phyloP scores from a whole-genome alignment of 2,888 invertebrate species.

The Gari tellinella region DNA sequence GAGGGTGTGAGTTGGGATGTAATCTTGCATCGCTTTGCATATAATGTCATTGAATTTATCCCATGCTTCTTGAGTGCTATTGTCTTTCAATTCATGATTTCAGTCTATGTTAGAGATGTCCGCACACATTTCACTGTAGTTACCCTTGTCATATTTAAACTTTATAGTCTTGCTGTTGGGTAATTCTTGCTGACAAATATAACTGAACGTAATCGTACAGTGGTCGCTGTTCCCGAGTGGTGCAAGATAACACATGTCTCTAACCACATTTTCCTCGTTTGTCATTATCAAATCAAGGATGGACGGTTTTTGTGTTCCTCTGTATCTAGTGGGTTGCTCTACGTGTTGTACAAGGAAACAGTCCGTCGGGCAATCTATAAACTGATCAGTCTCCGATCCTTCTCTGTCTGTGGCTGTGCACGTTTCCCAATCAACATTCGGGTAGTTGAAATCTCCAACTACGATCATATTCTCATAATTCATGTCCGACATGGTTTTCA shows the following conservation, averaged over 20 bases:
- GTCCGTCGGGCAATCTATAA: neutral
- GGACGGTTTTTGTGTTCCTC: conserved; percentile 3
- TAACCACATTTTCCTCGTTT: conserved; percentile 3
- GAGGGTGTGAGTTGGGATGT: too few relatives aligned
- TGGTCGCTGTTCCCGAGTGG: conserved; percentile 3
- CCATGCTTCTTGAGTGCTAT: too few relatives aligned
- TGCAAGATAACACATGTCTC: neutral
- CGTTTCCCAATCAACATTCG: conserved; percentile 6
- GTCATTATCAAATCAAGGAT: conserved; percentile 2
- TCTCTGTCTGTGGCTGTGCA: neutral
- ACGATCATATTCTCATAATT: neutral
- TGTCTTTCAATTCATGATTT: too few relatives aligned
- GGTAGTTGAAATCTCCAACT: conserved; percentile 11
- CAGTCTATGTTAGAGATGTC: too few relatives aligned
- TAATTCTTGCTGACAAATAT: neutral
- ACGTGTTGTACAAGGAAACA: neutral
- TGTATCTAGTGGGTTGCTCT: neutral
- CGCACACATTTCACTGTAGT: conserved; percentile 2
- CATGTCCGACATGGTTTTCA: too few relatives aligned
- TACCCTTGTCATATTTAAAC: neutral
- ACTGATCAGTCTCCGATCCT: conserved; percentile 4
- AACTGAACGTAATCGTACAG: neutral
- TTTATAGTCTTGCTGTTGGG: neutral
- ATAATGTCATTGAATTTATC: too few relatives aligned
- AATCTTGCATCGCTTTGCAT: too few relatives aligned